Conservation (phyloP, 37 sponge, comb jelly and placozoan genomes). For the Spongia lamella region DNA sequence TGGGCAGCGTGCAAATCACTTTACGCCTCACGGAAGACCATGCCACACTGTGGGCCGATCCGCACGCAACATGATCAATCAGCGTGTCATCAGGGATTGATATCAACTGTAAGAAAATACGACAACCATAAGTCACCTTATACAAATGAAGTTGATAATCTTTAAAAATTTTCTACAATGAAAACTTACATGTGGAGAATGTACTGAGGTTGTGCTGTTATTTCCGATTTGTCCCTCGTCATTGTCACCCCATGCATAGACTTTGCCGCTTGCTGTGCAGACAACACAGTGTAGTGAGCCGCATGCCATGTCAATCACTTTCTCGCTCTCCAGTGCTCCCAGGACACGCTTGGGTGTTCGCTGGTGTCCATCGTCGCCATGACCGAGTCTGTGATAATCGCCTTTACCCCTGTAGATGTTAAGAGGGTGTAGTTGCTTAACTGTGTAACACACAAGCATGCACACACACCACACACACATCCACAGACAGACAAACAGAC, state of each 20-base stretch:
- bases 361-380: slow-evolving; percentile 84
- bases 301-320: slow-evolving; percentile 78
- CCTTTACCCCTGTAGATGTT: slow-evolving; percentile 88
- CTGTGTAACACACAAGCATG: too few relatives aligned
- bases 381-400: slow-evolving; percentile 95
- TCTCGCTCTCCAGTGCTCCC: slow-evolving; percentile 64
- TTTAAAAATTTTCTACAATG: neutral
- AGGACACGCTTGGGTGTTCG: slow-evolving; percentile 79
- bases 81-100: slow-evolving; percentile 52
- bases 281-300: slow-evolving; percentile 91
- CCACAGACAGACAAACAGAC: neutral
- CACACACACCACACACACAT: neutral
- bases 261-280: slow-evolving; percentile 76
- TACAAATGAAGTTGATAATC: too few relatives aligned
- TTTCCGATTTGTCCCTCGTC: slow-evolving; percentile 98
- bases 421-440: neutral
- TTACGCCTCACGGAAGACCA: slow-evolving; percentile 80
- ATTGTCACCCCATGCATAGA: slow-evolving; percentile 96
- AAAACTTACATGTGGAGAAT: slow-evolving; percentile 54
- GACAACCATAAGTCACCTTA: neutral
- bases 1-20: slow-evolving; percentile 61
- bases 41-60: slow-evolving; percentile 90
- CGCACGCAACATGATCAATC: slow-evolving; percentile 90
- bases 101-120: slow-evolving; percentile 25
- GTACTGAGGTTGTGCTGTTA: slow-evolving; percentile 67